Conservation (phyloP, 2,797 vertebrate species). For the Acrossocheilus fasciatus region DNA sequence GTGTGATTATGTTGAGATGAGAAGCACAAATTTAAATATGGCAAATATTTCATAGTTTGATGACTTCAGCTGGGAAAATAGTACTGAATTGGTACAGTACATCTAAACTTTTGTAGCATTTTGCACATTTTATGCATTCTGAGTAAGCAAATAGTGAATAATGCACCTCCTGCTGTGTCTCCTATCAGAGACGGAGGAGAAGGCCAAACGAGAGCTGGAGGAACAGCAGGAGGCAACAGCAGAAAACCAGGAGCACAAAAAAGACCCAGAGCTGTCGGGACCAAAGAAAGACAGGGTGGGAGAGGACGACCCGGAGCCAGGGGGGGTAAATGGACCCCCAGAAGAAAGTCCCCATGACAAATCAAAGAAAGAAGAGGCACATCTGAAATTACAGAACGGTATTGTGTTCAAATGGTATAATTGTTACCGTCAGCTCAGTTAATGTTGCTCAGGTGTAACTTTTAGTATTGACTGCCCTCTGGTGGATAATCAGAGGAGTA, state of each 20-base stretch:
- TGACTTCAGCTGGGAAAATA: background rate
- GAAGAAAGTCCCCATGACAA: constrained; percentile 51
- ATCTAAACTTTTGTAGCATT: background rate
- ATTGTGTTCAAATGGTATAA: constrained; percentile 21
- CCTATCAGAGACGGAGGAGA: constrained; percentile 85
- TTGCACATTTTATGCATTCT: background rate
- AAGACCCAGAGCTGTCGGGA: constrained; percentile 64
- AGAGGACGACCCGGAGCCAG: constrained; percentile 60
- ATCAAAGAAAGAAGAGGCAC: background rate
- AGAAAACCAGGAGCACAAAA: constrained; percentile 73
- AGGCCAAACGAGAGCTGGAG: constrained; percentile 81
- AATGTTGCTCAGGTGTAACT: too few species aligned
- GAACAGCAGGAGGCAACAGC: constrained; percentile 80
- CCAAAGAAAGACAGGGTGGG: constrained; percentile 67
- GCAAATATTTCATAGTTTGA: background rate
- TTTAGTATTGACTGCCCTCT: constrained; percentile 16
- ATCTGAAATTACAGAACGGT: constrained; percentile 82
- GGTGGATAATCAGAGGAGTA: background rate
- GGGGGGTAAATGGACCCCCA: constrained; percentile 42
- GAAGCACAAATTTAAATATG: background rate
- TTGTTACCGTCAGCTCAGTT: background rate
- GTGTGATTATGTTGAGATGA: background rate
- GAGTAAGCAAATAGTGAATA: background rate
- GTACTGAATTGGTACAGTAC: background rate
- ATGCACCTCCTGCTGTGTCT: background rate